Evolutionary conservation across 2,797 vertebrate species (phyloP), one percentile per base, ranked within the genome.

Genomic region (Uromys caudimaculatus): DNA sequence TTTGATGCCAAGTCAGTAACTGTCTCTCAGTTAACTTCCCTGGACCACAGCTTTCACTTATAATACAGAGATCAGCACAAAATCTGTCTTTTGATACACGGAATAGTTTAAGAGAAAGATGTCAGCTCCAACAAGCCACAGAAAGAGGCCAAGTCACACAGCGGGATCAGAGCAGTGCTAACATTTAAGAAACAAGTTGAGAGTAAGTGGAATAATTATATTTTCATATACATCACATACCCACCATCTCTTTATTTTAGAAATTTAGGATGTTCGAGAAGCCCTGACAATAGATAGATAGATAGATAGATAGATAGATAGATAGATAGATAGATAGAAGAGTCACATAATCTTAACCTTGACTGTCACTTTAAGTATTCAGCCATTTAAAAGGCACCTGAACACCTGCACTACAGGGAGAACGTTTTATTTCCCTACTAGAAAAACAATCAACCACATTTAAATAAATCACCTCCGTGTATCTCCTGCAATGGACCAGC

Each of bases 381-480:
- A 97, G 75, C 50, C 85, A 93, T 56, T 85, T 27, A 97, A 58
- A 9, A 98, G 97, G 75, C 50, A 78, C 94, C 91, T 52, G 56
- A 97, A 81, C 84, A 96, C 95, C 97, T 98, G 97, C 47, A 58
- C 12, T 75, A 92, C 92, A 91, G 92, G 91, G 56, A 97, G 94
- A 93, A 89, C 82, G 47, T 94, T 97, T 73, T 41, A 97, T 98
- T 98, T 98, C 85, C 86, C 95, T 96, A 89, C 96, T 95, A 95
- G 93, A 98, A 98, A 97, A 98, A 96, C 88, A 95, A 96, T 94
- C 86, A 95, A 96, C 94, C 95, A 93, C 87, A 97, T 98, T 97
- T 98, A 98, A 98, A 97, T 93, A 97, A 97, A 97, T 94, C 23
- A 91, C 91, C 92, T 95, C 94, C 29, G 32, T 96, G 89, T 86